Percentiles rank a stretch among this genome's conserved stretches.
phyloP scores from a whole-genome alignment of 2,888 invertebrate species.

The Eledona agricola region DNA sequence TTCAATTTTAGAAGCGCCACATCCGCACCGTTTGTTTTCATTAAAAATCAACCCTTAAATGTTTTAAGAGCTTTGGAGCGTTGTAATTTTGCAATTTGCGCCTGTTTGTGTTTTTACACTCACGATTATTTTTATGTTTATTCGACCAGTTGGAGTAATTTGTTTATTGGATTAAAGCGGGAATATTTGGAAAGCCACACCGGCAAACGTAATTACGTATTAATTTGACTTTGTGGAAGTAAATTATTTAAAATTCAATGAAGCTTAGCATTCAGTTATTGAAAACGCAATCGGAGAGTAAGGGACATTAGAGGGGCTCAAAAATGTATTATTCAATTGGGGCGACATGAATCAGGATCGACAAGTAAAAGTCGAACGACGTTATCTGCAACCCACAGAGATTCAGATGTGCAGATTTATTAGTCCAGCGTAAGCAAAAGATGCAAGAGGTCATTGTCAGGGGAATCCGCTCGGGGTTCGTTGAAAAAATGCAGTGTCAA shows the following conservation, averaged over 20 bases:
- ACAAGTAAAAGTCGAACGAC: too few relatives aligned
- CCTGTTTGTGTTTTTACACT: conserved; percentile 13
- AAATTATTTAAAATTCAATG: too few relatives aligned
- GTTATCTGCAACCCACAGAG: too few relatives aligned
- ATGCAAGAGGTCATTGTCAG: conserved; percentile 19
- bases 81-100: conserved; percentile 13
- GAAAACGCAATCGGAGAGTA: too few relatives aligned
- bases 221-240: conserved; percentile 13
- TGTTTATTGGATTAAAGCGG: conserved; percentile 17
- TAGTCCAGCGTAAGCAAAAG: neutral
- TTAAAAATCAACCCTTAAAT: conserved; percentile 19
- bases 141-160: conserved; percentile 8
- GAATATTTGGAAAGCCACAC: conserved; percentile 4
- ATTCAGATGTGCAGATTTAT: too few relatives aligned
- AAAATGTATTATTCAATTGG: too few relatives aligned
- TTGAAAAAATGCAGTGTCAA: conserved; percentile 18
- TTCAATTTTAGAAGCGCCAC: conserved; percentile 7
- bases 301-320: too few relatives aligned
- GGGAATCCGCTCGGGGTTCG: conserved; percentile 11
- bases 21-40: neutral
- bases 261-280: too few relatives aligned
- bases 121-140: conserved; percentile 6
- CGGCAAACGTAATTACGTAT: conserved; percentile 11
- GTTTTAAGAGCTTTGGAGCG: conserved; percentile 7
- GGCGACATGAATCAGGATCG: too few relatives aligned